A percentile compares a stretch with the other conserved stretches of the same genome.
Evolutionary conservation across 1,140 invertebrate species (phyloP).

Genomic region (Drosophila tristis): DNA sequence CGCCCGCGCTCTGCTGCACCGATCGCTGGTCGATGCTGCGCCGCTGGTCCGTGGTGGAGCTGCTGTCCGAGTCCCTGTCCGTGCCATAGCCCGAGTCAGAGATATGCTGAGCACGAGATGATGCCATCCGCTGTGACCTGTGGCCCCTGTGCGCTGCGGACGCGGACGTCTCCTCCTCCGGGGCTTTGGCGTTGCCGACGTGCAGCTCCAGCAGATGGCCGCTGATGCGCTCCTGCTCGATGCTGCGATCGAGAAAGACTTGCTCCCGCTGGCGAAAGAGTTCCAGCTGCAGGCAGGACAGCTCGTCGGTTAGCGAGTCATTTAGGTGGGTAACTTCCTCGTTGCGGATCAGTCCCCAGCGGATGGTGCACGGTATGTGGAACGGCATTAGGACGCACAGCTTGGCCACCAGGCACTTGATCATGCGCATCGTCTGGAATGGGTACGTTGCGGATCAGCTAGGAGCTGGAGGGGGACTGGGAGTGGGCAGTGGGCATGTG

Average conservation of each 20-base stretch:
- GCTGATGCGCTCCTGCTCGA: neutral
- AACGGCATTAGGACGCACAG: constrained; percentile 1
- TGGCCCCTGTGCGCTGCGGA: too few relatives aligned
- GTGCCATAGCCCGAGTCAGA: neutral
- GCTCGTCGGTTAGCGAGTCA: neutral
- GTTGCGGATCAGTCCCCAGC: constrained; percentile 2
- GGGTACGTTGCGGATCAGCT: neutral
- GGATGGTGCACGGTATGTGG: neutral
- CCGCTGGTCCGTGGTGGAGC: neutral
- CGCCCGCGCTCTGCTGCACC: neutral
- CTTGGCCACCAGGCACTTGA: constrained; percentile 1
- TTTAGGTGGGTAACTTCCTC: neutral
- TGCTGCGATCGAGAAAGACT: neutral
- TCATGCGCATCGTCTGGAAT: neutral
- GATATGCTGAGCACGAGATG: neutral
- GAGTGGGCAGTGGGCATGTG: neutral
- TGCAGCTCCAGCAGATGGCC: constrained; percentile 3
- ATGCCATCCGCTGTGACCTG: too few relatives aligned
- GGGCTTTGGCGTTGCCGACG: neutral
- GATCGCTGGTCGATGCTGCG: neutral
- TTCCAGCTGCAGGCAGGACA: neutral
- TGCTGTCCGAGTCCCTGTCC: neutral
- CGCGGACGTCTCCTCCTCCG: too few relatives aligned
- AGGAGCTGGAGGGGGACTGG: neutral
- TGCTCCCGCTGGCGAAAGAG: neutral